Evolutionary conservation across 2,113 vertebrate species (phyloP), one percentile per base, ranked within the genome.

Genomic region (Austrofundulus limnaeus): DNA sequence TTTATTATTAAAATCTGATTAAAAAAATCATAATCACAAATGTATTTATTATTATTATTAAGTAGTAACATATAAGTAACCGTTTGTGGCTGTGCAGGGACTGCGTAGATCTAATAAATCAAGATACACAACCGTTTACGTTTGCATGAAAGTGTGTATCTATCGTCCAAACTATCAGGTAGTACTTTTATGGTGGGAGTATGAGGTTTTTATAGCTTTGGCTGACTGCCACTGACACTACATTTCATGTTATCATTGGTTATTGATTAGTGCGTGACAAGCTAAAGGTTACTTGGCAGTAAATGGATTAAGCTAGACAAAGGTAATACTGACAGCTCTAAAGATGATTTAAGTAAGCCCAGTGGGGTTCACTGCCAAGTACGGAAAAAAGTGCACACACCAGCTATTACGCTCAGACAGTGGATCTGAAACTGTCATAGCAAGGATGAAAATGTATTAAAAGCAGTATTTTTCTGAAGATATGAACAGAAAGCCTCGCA

Each of bases 231-330:
- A 77, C 23, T 50, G 55, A 50, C 23, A 62, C 14, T 46, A 12
- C 62, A 56, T 66, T 54, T 59, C 38, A 28, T 48, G 49, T 70
- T 65, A 81, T 77, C 70, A 63, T 46, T 54, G 20, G 41, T 61
- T 75, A 82, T 70, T 77, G 38, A 75, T 78, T 50, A 47, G 23
- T 21, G 19, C 55, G 61, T 60, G 51, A 62, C 49, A 41, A 69
- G 51, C 38, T 52, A 39, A 60, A 54, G 65, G 53, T 54, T 69
- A 46, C 68, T 66, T 69, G 55, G 63, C 58, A 73, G 41, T 68
- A 71, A 75, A 81, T 67, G n/a, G 34, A 42, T 46, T 24, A 52
- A 62, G 46, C 21, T 55, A 51, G 65, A 56, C 52, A 56, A 42
- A 25, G n/a, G 45, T 59, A 28, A 53, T 25, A 70, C 20, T 42